Evolutionary conservation across 1,140 invertebrate species (phyloP).

Genomic region (Aplysia californica): DNA sequence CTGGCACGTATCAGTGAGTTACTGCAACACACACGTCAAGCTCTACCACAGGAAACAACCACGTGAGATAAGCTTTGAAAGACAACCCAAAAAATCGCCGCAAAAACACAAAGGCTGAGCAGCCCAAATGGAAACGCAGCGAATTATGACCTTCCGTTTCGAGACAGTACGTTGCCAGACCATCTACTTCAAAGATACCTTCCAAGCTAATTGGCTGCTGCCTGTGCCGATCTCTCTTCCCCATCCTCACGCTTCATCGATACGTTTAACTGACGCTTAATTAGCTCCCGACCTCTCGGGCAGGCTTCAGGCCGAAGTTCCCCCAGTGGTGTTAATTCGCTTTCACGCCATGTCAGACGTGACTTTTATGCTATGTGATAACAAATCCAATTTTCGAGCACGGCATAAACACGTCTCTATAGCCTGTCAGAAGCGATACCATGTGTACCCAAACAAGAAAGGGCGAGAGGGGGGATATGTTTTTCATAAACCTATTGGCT

Average conservation of each 20-base stretch:
- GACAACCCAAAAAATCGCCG: too few species aligned
- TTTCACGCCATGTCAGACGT: conserved; percentile 1
- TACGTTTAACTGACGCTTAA: neutral
- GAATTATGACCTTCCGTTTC: too few species aligned
- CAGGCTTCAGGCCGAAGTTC: neutral
- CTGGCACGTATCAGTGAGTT: too few species aligned
- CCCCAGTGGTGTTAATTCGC: neutral
- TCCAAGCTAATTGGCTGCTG: too few species aligned
- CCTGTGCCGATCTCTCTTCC: neutral
- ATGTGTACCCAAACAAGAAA: neutral
- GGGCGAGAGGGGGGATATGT: neutral
- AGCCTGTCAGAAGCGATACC: neutral
- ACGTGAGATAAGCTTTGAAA: too few species aligned
- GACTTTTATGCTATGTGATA: neutral
- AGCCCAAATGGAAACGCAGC: too few species aligned
- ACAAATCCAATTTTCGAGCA: neutral
- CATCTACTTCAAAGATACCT: too few species aligned
- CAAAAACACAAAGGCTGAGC: too few species aligned
- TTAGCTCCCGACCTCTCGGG: neutral
- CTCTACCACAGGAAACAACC: too few species aligned
- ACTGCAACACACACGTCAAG: too few species aligned
- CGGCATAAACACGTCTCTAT: neutral
- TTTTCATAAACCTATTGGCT: too few species aligned
- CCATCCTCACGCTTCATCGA: neutral
- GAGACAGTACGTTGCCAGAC: too few species aligned